Evolutionary conservation across 2,113 vertebrate species (phyloP).

Genomic region (Megaleporinus macrocephalus): DNA sequence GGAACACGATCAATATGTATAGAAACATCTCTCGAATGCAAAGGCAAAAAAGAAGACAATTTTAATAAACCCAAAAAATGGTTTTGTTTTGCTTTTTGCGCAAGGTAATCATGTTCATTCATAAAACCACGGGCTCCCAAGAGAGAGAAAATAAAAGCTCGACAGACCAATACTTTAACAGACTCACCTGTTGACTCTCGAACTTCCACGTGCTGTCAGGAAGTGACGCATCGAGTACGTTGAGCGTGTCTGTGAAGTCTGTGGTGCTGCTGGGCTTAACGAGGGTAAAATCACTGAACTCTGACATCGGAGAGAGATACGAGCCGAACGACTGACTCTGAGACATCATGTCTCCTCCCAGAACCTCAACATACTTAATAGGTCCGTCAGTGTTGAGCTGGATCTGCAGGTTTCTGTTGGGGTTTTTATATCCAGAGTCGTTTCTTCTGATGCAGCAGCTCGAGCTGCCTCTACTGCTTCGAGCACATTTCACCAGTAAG

Average conservation of each 20-base stretch:
- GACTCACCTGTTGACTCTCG: conserved; percentile 63
- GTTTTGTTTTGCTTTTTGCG: no score
- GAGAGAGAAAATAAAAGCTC: no score
- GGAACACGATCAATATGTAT: no score
- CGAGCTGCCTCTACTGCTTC: conserved; percentile 24
- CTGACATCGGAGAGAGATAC: conserved; percentile 79
- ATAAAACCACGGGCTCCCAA: no score
- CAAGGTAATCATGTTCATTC: no score
- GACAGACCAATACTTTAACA: no score
- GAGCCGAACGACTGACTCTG: conserved; percentile 81
- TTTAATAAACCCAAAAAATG: no score
- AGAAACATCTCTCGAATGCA: no score
- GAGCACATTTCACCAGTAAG: conserved; percentile 48
- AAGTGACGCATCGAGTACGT: conserved; percentile 58
- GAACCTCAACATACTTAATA: conserved; percentile 86
- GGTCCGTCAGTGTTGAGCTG: conserved; percentile 82
- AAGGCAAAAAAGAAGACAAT: no score
- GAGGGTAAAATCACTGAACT: conserved; percentile 79
- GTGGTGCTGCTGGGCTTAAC: conserved; percentile 72
- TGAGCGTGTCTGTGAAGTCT: conserved; percentile 58
- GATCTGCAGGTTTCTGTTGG: conserved; percentile 71
- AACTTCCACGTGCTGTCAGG: conserved; percentile 62
- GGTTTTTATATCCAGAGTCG: conserved; percentile 58
- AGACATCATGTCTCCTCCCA: conserved; percentile 77
- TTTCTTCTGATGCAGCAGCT: conserved; percentile 53